Evolutionary conservation across 2,797 vertebrate species (phyloP).

Genomic region (Eulemur albifrons): DNA sequence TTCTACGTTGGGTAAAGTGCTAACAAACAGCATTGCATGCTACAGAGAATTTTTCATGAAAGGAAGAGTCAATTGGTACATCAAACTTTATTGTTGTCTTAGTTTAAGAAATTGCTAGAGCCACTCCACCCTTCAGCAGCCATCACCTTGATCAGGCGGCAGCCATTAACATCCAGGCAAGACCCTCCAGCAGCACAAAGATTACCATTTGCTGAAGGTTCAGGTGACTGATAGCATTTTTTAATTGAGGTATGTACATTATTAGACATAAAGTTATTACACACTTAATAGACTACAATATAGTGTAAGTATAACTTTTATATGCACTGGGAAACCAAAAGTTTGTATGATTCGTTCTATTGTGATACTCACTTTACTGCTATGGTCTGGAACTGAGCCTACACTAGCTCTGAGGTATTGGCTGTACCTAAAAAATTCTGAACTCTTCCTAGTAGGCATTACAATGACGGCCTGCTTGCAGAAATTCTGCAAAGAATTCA

Average conservation of each 20-base stretch:
- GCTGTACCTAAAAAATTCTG: background rate
- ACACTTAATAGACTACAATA: background rate
- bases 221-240: background rate
- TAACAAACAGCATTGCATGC: background rate
- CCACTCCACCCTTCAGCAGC: background rate
- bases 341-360: background rate
- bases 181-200: background rate
- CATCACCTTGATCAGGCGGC: background rate
- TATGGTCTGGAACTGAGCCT: background rate
- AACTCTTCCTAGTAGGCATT: slow-evolving; percentile 56
- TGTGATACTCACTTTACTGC: background rate
- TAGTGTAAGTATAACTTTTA: background rate
- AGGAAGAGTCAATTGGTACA: background rate
- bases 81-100: background rate
- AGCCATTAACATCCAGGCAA: background rate
- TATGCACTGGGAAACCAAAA: background rate
- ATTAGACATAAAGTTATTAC: background rate
- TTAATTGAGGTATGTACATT: background rate
- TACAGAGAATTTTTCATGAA: background rate
- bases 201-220: background rate
- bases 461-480: slow-evolving; percentile 15
- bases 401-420: background rate
- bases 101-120: background rate
- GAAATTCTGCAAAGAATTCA: slow-evolving; percentile 61
- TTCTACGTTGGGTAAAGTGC: background rate